Percentiles rank a stretch among this genome's conserved stretches.
These are phyloP conservation scores for Progne subis DNA, from an alignment of 2,113 vertebrate species.

Conservation along the genomic window DNA sequence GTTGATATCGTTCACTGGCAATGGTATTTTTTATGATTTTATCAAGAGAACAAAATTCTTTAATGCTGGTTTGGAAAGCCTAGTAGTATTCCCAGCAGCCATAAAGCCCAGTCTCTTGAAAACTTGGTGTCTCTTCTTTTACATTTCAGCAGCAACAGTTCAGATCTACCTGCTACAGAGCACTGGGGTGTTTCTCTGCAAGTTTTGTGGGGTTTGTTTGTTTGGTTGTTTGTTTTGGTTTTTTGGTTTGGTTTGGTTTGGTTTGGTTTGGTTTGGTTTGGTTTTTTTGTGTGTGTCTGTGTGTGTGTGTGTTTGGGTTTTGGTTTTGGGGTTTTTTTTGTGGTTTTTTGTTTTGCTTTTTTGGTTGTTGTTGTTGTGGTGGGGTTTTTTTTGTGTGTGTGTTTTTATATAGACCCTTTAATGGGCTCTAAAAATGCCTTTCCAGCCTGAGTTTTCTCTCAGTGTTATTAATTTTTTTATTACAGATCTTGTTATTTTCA, in stretches of 20 bases:
- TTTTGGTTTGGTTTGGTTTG: too few species aligned
- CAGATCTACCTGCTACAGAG: background rate
- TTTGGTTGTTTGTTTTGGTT: too few species aligned
- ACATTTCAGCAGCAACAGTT: background rate
- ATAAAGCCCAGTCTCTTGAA: background rate
- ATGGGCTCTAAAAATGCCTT: conserved; percentile 64
- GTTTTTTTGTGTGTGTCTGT: too few species aligned
- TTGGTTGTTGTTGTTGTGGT: too few species aligned
- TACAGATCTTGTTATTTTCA: conserved; percentile 83
- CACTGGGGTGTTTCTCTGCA: background rate
- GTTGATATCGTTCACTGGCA: background rate
- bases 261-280: too few species aligned
- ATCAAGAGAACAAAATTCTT: background rate
- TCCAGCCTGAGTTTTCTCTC: conserved; percentile 69
- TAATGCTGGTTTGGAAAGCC: background rate
- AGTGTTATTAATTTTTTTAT: conserved; percentile 83
- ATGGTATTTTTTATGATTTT: background rate
- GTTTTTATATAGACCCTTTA: conserved; percentile 44
- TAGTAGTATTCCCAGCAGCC: background rate
- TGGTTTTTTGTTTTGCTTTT: too few species aligned
- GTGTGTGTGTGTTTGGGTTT: too few species aligned
- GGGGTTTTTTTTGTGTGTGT: too few species aligned
- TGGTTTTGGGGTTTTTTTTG: too few species aligned
- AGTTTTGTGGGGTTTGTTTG: background rate
- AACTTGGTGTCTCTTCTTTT: background rate